Conservation (phyloP, 2,797 vertebrate genomes). For the Chiloscyllium punctatum region DNA sequence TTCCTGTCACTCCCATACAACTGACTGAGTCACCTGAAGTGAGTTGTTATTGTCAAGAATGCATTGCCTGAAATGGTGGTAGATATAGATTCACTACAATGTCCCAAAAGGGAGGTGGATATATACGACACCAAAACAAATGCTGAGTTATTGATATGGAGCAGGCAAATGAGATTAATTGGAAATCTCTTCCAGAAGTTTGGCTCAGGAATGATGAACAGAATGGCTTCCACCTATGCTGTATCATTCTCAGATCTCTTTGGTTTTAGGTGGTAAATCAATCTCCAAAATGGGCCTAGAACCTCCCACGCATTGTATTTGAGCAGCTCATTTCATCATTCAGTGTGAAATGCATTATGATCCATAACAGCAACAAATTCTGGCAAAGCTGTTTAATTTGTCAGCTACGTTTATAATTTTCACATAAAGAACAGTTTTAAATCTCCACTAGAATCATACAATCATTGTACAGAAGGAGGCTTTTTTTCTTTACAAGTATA, state of each 20-base stretch:
- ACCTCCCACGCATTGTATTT: background rate
- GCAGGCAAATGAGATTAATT: background rate
- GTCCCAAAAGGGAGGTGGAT: background rate
- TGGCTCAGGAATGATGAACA: background rate
- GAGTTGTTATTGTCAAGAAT: background rate
- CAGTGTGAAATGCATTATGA: background rate
- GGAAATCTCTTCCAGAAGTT: background rate
- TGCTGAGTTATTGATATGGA: background rate
- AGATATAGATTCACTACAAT: background rate
- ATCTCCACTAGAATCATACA: background rate
- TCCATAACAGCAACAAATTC: background rate
- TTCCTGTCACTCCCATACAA: too few relatives aligned
- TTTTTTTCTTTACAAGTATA: slow-evolving; percentile 8
- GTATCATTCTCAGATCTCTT: background rate
- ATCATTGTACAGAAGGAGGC: background rate
- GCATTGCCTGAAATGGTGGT: background rate
- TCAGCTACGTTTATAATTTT: background rate
- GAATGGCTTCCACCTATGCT: background rate
- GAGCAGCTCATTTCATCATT: background rate
- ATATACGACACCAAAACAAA: background rate
- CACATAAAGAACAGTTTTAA: background rate
- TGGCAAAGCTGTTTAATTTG: background rate
- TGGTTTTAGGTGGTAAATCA: background rate
- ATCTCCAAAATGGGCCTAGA: background rate
- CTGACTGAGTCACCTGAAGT: too few relatives aligned